A percentile compares a stretch with the other conserved stretches of the same genome.
Evolutionary conservation across 2,113 vertebrate genomes (phyloP).

Genomic region (Daphoenositta chrysoptera): DNA sequence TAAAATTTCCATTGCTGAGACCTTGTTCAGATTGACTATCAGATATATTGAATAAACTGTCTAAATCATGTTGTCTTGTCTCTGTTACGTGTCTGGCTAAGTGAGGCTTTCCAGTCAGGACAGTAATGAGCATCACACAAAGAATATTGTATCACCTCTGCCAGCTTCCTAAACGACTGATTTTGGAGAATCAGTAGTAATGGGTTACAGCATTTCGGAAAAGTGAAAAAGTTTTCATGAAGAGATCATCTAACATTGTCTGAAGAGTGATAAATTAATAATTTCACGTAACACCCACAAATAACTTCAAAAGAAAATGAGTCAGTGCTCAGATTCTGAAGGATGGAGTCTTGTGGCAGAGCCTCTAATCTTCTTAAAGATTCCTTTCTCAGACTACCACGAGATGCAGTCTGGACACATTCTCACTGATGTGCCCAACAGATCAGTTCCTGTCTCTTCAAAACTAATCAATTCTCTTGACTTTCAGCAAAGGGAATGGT

Average conservation of each 20-base stretch:
- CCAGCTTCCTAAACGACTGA: background rate
- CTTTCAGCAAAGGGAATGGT: background rate
- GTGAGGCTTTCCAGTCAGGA: background rate
- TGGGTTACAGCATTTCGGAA: background rate
- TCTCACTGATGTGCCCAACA: background rate
- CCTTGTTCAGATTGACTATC: background rate
- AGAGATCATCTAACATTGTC: background rate
- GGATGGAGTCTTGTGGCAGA: background rate
- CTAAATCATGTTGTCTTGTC: background rate
- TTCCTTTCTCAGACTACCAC: background rate
- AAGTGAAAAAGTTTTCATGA: background rate
- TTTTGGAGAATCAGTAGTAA: background rate
- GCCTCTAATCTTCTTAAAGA: background rate
- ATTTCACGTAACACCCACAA: background rate
- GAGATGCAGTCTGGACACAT: background rate
- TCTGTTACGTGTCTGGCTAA: background rate
- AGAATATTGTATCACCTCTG: background rate
- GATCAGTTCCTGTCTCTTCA: background rate
- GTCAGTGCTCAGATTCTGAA: background rate
- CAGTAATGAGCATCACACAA: background rate
- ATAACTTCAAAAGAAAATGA: background rate
- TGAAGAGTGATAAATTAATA: background rate
- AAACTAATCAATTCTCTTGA: background rate
- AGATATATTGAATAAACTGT: background rate
- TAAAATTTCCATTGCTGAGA: background rate